Base-by-base conservation (phyloP, 2,797 vertebrate genomes). In the Selene dorsalis region DNA sequence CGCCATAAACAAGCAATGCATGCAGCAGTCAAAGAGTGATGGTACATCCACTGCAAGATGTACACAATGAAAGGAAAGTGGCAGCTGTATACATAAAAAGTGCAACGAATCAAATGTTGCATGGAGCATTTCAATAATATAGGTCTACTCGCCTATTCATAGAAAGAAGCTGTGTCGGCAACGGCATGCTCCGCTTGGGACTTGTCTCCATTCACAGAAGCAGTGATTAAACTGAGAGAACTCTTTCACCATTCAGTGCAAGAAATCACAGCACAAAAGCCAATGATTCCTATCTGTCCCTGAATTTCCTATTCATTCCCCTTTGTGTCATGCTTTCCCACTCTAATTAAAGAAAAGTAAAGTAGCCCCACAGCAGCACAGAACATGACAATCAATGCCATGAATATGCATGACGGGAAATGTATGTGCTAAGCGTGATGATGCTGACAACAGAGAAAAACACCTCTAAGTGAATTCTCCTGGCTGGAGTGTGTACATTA, bases 201-300 rank as follows among this genome's bases (percentile, higher is more conserved):
- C 92, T 91, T 89, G 88, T 87, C 91, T 92, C 89, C 88, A 87
- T 93, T 93, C 88, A 91, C 75, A 30, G 87, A 82, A 91, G 90
- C 88, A 68, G 91, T 93, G 93, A 95, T 95, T 95, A 94, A 93
- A 95, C 91, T 60, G 48, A 87, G 89, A 93, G 88, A 91, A 93
- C 87, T 92, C 85, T 87, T 92, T 91, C 87, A 86, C 92, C 86
- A 91, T 92, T 91, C 88, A 91, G 76, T 35, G 59, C 69, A 61
- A 91, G 91, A 93, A 94, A 93, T 94, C 91, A 80, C 67, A 38
- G 86, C 88, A 94, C 92, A 95, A 94, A 95, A 92, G 92, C 86
- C 79, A 81, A 75, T 87, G 90, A 95, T 95, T 94, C 81, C 87
- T 92, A 93, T 95, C 93, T 80, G 84, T 83, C 85, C 73, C 77